Evolutionary conservation across 2,113 vertebrate genomes (phyloP), one percentile per base, ranked within the genome.

Genomic region (Crocuta crocuta): DNA sequence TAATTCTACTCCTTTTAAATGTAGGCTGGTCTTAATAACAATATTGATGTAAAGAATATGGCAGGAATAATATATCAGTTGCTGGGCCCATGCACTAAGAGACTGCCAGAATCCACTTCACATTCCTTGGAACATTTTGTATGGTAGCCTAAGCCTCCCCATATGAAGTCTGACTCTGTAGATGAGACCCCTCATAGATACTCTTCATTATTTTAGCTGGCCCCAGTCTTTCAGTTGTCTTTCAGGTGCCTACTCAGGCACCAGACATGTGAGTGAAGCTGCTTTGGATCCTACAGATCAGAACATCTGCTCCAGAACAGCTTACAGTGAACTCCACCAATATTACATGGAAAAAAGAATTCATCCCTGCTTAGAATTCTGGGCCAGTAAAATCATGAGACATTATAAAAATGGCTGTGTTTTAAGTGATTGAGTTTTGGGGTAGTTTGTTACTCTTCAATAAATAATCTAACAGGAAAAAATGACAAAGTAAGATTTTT

Each of bases 161-260:
- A 3, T 16, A 33, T 76, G 10, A 94, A 80, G 15, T 73, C 26
- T 61, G 31, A 53, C 3, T 71, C 16, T 15, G 23, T 1, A 82
- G 26, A 70, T 48, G 23, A 43, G 12, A 0, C 2, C 10, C 1
- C 26, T 39, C 39, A 39, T 39, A 39, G 39, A 23, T 24, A 15
- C 2, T 68, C 23, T 58, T 76, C 39, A 31, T 70, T 7, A 24
- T 26, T 10, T 76, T 12, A 83, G 10, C n/a, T 39, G 10, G 81
- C 4, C 10, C 23, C 19, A 5, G 4, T 4, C 5, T 53, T 33
- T 55, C 11, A 1, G 2, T 28, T 48, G 0, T 73, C 17, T 39
- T 39, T 39, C 39, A 39, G 39, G 39, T 39, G 39, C 35, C 9
- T 3, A 58, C 1, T 4, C 10, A 71, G 43, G 39, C 4, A 7